Base-by-base conservation (phyloP, 2,888 invertebrate species). In the Lithophane socia region DNA sequence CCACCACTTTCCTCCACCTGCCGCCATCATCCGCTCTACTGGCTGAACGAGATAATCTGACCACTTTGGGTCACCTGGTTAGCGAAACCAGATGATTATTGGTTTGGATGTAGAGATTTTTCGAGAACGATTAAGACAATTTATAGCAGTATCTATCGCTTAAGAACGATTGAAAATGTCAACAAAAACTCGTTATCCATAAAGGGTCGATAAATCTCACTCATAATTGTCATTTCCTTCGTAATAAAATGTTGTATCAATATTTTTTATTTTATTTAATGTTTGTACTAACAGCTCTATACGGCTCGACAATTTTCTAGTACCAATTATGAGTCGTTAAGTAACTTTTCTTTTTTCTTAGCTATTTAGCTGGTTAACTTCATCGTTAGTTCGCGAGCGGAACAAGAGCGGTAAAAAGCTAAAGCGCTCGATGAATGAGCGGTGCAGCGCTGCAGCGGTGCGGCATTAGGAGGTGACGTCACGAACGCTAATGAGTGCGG, bases 1-100 rank as follows among this genome's bases (percentile, higher is more conserved):
- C 78, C 78, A 74, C 58, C 74, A 82, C 82, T 86, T 85, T 79
- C 79, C 71, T 61, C 21, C 87, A 87, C 61, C 89, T 86, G 86
- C 47, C 71, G 21, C 52, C 70, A 85, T 88, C 76, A 86, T 82
- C 60, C 85, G 86, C 80, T 88, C 88, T 60, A 76, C 68, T 87
- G 89, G 69, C 74, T 52, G 73, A 76, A 75, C 83, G 47, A 69
- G 76, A 78, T 85, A 79, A 86, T 82, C 67, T 77, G 56, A 58
- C 80, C 71, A 76, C 67, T 82, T 73, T 72, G 63, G 74, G 78
- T 85, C 73, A 85, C 68, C 83, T 83, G 77, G 80, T 83, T 84
- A 84, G n/a, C 24, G 7, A 70, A 72, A 84, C 60, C 47, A 81
- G 47, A 21, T 29, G 54, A 13, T 52, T 37, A 83, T 69, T 44